These are phyloP conservation scores for Anseranas semipalmata DNA, from an alignment of 2,113 vertebrate species.

Conservation along the genomic window DNA sequence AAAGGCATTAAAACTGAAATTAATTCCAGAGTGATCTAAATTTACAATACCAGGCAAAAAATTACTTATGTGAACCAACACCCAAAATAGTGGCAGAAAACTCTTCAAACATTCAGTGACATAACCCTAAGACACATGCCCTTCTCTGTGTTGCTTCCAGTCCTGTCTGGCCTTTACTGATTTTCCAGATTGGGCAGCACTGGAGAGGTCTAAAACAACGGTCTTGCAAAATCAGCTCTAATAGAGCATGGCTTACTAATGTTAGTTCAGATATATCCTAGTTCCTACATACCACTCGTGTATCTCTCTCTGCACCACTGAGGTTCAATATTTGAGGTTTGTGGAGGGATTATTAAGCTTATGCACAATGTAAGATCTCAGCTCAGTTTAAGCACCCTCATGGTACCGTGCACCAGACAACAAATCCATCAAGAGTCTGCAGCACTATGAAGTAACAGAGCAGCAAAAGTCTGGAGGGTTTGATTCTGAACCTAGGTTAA, in stretches of 20 bases:
- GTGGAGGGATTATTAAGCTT: neutral
- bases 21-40: neutral
- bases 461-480: neutral
- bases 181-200: neutral
- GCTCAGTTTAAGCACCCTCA: neutral
- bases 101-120: neutral
- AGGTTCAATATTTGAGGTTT: neutral
- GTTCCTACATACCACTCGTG: neutral
- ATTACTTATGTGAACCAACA: neutral
- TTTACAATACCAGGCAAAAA: neutral
- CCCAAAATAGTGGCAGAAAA: neutral
- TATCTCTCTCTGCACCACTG: neutral
- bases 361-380: neutral
- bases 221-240: neutral
- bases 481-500: neutral
- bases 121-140: neutral
- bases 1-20: neutral
- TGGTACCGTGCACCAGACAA: neutral
- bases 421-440: neutral
- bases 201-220: neutral
- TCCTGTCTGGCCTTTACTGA: neutral
- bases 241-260: neutral
- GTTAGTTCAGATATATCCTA: neutral
- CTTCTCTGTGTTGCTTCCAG: neutral
- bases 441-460: neutral